Evolutionary conservation across 2,888 invertebrate species (phyloP), one percentile per base, ranked within the genome.

Genomic region (Lobophora halterata): DNA sequence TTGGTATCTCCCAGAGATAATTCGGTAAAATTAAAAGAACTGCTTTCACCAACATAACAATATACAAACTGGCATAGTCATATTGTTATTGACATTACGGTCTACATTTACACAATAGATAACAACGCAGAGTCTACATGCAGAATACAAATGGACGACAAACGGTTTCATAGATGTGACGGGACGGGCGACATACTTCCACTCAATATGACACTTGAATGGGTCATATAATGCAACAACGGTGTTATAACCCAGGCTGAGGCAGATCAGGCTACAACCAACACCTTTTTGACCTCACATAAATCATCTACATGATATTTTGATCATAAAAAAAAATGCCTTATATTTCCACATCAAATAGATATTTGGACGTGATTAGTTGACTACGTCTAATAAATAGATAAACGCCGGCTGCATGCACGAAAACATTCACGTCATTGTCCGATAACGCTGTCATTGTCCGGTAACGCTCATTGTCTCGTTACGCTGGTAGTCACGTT

Each of bases 91-190:
- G 65, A 63, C 70, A 66, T 67, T 66, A 64, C 70, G 64, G 71
- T 65, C 59, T 55, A 68, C 70, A 72, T 77, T 65, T 51, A 74
- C 70, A 79, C 77, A 77, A 77, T 71, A 75, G 74, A 78, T 77
- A 79, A 77, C 70, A 61, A 44, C 47, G 41, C 42, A 49, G 49
- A 52, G 33, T 32, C 8, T 20, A 45, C 60, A 64, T 53, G 52
- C 54, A 57, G 76, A 71, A 78, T 76, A 79, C 76, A 74, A 76
- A 79, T 71, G 62, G 51, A 61, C 63, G 55, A 58, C 65, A 61
- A 73, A 71, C 71, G 60, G 71, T 67, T 54, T 48, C 43, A 61
- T 64, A 62, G 58, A 55, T n/a, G n/a, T n/a, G n/a, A n/a, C n/a
- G n/a, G n/a, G 58, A 54, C 51, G 25, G 46, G 38, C 65, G 70